Evolutionary conservation across 2,797 vertebrate species (phyloP).

Genomic region (Anniella stebbinsi): DNA sequence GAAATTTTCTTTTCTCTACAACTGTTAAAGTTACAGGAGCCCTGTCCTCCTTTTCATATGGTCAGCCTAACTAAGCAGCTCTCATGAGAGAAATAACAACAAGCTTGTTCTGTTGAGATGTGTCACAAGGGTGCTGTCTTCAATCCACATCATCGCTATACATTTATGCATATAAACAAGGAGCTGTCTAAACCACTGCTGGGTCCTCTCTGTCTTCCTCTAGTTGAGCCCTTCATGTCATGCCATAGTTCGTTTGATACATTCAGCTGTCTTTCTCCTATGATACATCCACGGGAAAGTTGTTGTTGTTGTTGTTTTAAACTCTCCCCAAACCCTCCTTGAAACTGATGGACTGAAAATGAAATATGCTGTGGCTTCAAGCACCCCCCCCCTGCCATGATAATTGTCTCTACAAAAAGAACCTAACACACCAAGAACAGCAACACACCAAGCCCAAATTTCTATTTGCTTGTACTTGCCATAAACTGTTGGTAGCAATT

Average conservation of each 20-base stretch:
- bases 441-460: slow-evolving; percentile 19
- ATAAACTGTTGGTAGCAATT: slow-evolving; percentile 81
- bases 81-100: neutral
- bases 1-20: too few relatives aligned
- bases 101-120: neutral
- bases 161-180: slow-evolving; percentile 5
- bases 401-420: slow-evolving; percentile 81
- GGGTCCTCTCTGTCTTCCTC: slow-evolving; percentile 17
- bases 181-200: accelerated
- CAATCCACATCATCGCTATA: neutral
- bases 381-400: slow-evolving; percentile 75
- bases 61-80: neutral
- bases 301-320: too few relatives aligned
- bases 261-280: slow-evolving; percentile 64
- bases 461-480: slow-evolving; percentile 77
- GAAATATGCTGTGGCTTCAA: slow-evolving; percentile 79
- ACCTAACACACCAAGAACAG: slow-evolving; percentile 76
- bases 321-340: slow-evolving; percentile 64
- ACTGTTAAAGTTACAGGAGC: too few relatives aligned
- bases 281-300: too few relatives aligned
- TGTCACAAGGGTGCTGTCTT: neutral
- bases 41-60: too few relatives aligned
- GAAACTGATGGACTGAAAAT: slow-evolving; percentile 84
- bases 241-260: slow-evolving; percentile 51
- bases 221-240: slow-evolving; percentile 34